phyloP scores from a whole-genome alignment of 2,113 vertebrate genomes.

The Nyctereutes procyonoides region DNA sequence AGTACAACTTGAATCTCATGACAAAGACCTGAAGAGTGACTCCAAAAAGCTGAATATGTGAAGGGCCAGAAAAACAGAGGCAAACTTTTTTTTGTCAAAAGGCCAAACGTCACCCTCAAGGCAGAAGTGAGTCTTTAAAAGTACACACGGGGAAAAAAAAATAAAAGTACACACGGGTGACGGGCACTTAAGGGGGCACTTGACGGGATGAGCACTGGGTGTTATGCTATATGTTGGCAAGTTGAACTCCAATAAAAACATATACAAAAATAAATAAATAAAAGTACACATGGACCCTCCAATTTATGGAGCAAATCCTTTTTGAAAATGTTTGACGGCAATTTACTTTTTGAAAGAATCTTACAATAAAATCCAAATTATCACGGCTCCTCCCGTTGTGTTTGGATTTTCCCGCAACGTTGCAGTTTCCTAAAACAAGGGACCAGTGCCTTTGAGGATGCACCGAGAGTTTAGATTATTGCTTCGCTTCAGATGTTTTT shows the following conservation, averaged over 20 bases:
- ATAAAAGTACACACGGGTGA: too few relatives aligned
- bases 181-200: too few relatives aligned
- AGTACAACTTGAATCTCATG: background rate
- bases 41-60: background rate
- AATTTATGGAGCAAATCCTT: background rate
- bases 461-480: constrained; percentile 41
- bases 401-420: background rate
- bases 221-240: too few relatives aligned
- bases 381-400: background rate
- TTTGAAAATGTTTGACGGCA: constrained; percentile 12
- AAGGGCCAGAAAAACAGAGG: constrained; percentile 15
- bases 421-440: constrained; percentile 32
- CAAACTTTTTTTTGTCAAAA: background rate
- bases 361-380: background rate
- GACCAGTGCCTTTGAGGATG: background rate
- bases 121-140: background rate
- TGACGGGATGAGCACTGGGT: too few relatives aligned
- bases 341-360: constrained; percentile 44
- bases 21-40: background rate
- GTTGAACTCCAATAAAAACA: too few relatives aligned
- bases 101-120: background rate
- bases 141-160: background rate
- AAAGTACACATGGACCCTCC: background rate
- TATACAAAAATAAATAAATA: too few relatives aligned
- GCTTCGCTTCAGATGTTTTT: background rate